Evolutionary conservation across 2,888 invertebrate species (phyloP).

Genomic region (Serrognathus titanus): DNA sequence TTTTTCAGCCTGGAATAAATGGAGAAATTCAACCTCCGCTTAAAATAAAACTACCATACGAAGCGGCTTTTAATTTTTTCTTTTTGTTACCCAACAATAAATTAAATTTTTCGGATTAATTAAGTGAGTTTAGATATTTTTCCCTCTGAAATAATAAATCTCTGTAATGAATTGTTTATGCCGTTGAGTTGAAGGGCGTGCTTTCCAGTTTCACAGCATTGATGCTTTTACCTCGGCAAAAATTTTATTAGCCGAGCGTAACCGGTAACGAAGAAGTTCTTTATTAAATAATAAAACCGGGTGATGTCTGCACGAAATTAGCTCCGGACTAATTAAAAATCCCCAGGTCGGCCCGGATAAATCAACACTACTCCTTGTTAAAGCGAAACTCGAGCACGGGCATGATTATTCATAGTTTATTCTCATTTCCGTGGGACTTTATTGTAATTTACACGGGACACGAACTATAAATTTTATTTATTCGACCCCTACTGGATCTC

Average conservation of each 20-base stretch:
- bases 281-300: conserved; percentile 38
- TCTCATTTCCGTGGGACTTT: conserved; percentile 28
- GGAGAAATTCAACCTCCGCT: too few species aligned
- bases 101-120: too few species aligned
- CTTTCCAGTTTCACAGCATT: too few species aligned
- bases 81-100: too few species aligned
- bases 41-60: too few species aligned
- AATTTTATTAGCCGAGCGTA: conserved; percentile 2
- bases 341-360: conserved; percentile 34
- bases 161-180: too few species aligned
- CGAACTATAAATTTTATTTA: conserved; percentile 27
- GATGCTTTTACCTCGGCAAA: too few species aligned
- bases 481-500: conserved; percentile 1
- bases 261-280: conserved; percentile 26
- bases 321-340: conserved; percentile 39
- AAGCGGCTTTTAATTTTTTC: too few species aligned
- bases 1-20: too few species aligned
- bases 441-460: conserved; percentile 28
- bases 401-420: conserved; percentile 34
- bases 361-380: conserved; percentile 35
- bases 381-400: conserved; percentile 24
- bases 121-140: too few species aligned
- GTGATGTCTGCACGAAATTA: conserved; percentile 34
- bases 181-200: too few species aligned
- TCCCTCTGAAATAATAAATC: too few species aligned